Evolutionary conservation across 2,888 invertebrate species (phyloP), one percentile per base, ranked within the genome.

Genomic region (Rotaria macrura): DNA sequence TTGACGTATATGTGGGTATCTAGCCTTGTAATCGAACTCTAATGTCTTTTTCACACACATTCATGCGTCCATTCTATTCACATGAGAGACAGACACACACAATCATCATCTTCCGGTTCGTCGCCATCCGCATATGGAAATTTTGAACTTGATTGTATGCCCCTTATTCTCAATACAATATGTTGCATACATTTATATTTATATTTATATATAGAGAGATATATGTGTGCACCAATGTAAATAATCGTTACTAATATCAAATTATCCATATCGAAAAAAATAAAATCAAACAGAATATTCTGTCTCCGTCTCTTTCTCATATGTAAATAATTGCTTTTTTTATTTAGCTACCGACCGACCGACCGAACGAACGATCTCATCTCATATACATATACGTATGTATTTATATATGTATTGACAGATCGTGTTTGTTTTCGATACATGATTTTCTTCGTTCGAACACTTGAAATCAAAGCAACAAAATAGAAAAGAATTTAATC

Each of bases 21-120:
- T 65, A 65, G 34, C 65, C 65, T 65, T 65, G 65, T 65, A 65
- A 65, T 65, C 65, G 65, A 65, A 34, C 65, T 65, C 65, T 65
- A 65, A 65, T 65, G 34, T 65, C 65, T 65, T 65, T 65, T 65
- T 65, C 65, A 65, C 65, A 65, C 65, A 65, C 34, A 65, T 29
- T 14, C 34, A 65, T 55, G n/a, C 55, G 29, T 65, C n/a, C 65
- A 65, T 65, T 65, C 29, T 34, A 65, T 65, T 65, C 65, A 65
- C 65, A 65, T 14, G 65, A 29, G 65, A 65, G 6, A 34, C 34
- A 34, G 23, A 52, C 52, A 52, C 52, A 52, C 52, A 52, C 52
- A 52, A 52, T 52, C 52, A 52, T 52, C 52, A 52, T 52, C 52
- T 52, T 52, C 52, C 52, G 52, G 52, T 52, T 65, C 34, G 29